Conservation (phyloP, 2,888 invertebrate species). For the Cataglyphis rosenhaueri region DNA sequence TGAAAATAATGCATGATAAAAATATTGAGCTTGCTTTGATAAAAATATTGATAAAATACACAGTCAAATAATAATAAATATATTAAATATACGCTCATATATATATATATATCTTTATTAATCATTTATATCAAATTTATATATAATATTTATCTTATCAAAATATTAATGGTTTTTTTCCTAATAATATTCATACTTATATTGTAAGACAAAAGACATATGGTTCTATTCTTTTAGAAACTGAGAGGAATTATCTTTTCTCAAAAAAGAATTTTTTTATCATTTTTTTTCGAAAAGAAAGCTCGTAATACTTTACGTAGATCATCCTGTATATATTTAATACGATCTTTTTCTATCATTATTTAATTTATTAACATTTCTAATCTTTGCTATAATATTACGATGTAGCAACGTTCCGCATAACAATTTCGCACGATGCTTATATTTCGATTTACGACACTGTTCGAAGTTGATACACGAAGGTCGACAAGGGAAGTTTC, state of each 20-base stretch:
- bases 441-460: constrained; percentile 13
- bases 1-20: background rate
- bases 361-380: background rate
- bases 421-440: background rate
- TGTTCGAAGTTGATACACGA: constrained; percentile 16
- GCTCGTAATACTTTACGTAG: background rate
- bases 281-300: background rate
- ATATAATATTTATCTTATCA: background rate
- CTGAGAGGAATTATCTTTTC: background rate
- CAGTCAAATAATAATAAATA: background rate
- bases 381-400: background rate
- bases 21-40: background rate
- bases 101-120: background rate
- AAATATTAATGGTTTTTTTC: background rate
- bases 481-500: constrained; percentile 26
- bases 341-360: background rate
- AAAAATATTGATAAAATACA: background rate
- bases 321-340: background rate
- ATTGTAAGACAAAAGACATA: background rate
- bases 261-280: background rate
- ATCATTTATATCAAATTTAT: background rate
- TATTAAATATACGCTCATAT: background rate
- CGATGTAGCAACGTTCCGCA: background rate
- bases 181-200: background rate
- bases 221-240: background rate